Percentiles rank a stretch among this genome's conserved stretches.
Evolutionary conservation across 2,113 vertebrate genomes (phyloP).

Genomic region (Galeopterus variegatus): DNA sequence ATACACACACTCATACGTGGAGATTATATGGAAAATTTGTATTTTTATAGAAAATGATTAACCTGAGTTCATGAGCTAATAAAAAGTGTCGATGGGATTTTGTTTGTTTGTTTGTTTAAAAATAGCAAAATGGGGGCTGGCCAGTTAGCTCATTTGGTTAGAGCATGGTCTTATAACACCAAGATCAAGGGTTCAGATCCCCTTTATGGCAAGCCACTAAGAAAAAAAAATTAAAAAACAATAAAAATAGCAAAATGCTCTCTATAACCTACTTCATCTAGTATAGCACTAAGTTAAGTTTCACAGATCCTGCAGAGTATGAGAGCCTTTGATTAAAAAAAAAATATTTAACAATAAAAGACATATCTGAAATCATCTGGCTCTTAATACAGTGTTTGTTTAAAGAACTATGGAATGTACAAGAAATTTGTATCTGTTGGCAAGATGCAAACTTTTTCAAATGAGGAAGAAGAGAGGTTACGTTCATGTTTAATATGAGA

Average conservation of each 20-base stretch:
- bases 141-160: too few relatives aligned
- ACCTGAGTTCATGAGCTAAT: neutral
- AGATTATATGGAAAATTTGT: neutral
- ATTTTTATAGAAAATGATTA: neutral
- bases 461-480: neutral
- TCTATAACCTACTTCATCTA: conserved; percentile 34
- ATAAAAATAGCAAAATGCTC: conserved; percentile 1
- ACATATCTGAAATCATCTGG: neutral
- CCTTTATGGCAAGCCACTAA: too few relatives aligned
- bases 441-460: neutral
- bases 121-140: neutral
- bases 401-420: neutral
- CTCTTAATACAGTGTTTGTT: neutral
- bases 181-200: too few relatives aligned
- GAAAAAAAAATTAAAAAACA: too few relatives aligned
- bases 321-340: conserved; percentile 8
- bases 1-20: neutral
- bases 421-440: neutral
- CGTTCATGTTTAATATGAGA: neutral
- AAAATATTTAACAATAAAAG: neutral
- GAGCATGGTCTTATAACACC: too few relatives aligned
- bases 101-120: conserved; percentile 42
- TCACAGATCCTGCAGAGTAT: neutral
- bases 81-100: neutral
- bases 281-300: neutral